Conservation (phyloP, 1,140 invertebrate genomes). For the Leptopilina clavipes region DNA sequence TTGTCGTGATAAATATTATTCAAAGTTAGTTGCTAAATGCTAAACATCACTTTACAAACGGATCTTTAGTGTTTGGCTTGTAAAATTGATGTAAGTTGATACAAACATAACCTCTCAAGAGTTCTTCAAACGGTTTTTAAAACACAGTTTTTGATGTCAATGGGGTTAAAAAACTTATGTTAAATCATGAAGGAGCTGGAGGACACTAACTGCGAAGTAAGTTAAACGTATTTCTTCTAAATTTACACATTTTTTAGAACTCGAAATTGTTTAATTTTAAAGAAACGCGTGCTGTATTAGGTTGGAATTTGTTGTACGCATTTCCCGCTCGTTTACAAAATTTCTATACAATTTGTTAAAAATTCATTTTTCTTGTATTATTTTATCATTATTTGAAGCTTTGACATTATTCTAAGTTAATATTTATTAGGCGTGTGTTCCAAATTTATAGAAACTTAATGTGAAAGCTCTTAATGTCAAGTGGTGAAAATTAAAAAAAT, state of each 20-base stretch:
- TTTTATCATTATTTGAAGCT: neutral
- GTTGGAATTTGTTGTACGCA: neutral
- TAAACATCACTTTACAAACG: neutral
- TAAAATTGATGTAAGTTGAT: neutral
- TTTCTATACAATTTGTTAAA: constrained; percentile 9
- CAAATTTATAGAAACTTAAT: too few relatives aligned
- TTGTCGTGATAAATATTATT: neutral
- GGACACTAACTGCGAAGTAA: constrained; percentile 65
- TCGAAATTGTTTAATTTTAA: neutral
- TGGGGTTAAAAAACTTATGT: constrained; percentile 34
- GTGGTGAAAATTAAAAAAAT: too few relatives aligned
- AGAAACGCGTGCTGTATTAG: constrained; percentile 12
- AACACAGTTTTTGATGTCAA: constrained; percentile 20
- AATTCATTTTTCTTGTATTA: neutral
- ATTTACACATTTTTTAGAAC: neutral
- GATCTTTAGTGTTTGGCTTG: neutral
- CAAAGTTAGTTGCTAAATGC: neutral
- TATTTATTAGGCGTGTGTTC: neutral
- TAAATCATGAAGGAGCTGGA: constrained; percentile 65
- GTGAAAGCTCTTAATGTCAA: too few relatives aligned
- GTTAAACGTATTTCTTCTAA: constrained; percentile 36
- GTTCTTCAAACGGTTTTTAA: neutral
- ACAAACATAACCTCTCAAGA: constrained; percentile 12
- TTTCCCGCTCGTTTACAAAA: constrained; percentile 24
- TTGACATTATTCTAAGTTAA: neutral